Conservation (phyloP, 1,140 invertebrate species). For the Trachelipus rathkii region DNA sequence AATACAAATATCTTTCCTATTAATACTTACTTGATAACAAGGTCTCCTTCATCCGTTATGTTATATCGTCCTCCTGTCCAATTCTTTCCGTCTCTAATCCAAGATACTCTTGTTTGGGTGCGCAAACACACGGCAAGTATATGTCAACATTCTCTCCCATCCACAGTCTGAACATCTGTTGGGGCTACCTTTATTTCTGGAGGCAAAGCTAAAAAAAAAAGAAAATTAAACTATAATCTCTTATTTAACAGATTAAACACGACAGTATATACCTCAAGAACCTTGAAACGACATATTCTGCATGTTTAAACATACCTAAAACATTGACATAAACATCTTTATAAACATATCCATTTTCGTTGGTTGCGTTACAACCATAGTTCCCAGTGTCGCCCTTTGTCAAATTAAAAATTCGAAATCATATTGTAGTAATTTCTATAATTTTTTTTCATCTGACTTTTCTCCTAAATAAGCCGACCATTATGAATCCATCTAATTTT, state of each 20-base stretch:
- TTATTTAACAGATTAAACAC: no score
- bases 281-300: no score
- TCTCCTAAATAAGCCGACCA: conserved; percentile 67
- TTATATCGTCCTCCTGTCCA: conserved; percentile 77
- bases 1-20: not conserved
- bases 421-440: conserved; percentile 57
- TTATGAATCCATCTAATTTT: conserved; percentile 96
- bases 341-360: conserved; percentile 95
- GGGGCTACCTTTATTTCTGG: conserved; percentile 85
- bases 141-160: conserved; percentile 75
- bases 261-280: no score
- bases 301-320: conserved; percentile 58
- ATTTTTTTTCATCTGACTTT: not conserved
- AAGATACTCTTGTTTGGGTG: conserved; percentile 89
- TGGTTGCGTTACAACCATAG: conserved; percentile 94
- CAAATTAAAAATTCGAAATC: conserved; percentile 76
- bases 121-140: conserved; percentile 88
- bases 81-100: conserved; percentile 75
- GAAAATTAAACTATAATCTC: not conserved
- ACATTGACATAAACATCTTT: conserved; percentile 98
- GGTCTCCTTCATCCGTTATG: conserved; percentile 69
- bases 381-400: conserved; percentile 90
- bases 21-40: conserved; percentile 63
- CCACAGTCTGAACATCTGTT: conserved; percentile 70
- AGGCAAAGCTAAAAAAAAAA: conserved; percentile 56